Conservation (phyloP, 2,113 vertebrate genomes). For the Cynoglossus semilaevis region DNA sequence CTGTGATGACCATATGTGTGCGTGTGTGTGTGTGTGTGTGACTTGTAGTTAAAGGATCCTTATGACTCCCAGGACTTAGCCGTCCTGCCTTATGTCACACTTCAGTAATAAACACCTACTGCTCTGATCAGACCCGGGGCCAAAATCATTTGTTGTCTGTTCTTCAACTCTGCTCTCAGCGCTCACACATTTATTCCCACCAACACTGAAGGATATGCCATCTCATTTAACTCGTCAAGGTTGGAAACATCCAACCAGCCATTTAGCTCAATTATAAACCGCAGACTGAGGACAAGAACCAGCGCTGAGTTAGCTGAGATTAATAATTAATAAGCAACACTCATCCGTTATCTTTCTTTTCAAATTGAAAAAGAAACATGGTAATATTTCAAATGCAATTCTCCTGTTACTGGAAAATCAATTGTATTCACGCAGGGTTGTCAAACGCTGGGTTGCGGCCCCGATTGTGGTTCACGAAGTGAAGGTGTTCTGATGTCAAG, state of each 20-base stretch:
- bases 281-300: constrained; percentile 1
- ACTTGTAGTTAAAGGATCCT: constrained; percentile 23
- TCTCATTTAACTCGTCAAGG: constrained; percentile 20
- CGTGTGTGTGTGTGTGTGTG: background rate
- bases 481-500: too few species aligned
- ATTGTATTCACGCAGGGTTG: too few species aligned
- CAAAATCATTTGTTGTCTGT: background rate
- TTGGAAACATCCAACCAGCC: constrained; percentile 12
- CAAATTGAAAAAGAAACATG: too few species aligned
- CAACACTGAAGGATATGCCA: background rate
- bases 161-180: constrained; percentile 10
- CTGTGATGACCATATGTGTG: too few species aligned
- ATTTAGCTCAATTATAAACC: constrained; percentile 21
- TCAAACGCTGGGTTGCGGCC: too few species aligned
- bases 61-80: constrained; percentile 17
- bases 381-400: too few species aligned
- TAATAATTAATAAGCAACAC: too few species aligned
- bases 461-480: too few species aligned
- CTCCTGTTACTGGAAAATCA: too few species aligned
- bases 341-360: too few species aligned
- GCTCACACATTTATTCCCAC: background rate
- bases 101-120: constrained; percentile 6
- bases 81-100: constrained; percentile 13
- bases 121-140: background rate
- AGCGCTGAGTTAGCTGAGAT: too few species aligned